phyloP scores from a whole-genome alignment of 2,888 invertebrate species.

The Pollenia angustigena region DNA sequence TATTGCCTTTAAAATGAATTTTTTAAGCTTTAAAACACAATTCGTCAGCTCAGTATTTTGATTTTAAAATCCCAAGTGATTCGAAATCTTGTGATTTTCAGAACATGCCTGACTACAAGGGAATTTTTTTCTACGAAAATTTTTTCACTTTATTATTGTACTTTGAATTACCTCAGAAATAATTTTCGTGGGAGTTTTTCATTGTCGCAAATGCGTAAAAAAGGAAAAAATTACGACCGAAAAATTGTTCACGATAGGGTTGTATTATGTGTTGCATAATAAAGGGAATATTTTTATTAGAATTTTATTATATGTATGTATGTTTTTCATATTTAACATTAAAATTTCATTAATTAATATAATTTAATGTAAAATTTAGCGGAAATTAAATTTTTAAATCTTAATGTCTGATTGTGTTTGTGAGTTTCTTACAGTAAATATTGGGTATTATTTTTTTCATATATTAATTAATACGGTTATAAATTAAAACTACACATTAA shows the following conservation, averaged over 20 bases:
- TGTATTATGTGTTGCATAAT: conserved; percentile 25
- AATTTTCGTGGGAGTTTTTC: not conserved
- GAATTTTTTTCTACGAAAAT: no score
- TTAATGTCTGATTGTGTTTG: conserved; percentile 53
- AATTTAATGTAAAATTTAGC: conserved; percentile 43
- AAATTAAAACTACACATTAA: conserved; percentile 60
- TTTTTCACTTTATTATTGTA: no score
- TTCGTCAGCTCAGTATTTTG: no score
- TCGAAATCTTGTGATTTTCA: no score
- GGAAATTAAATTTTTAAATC: conserved; percentile 49
- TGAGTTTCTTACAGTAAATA: conserved; percentile 39
- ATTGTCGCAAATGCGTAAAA: not conserved
- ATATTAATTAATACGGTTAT: conserved; percentile 41
- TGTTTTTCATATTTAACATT: conserved; percentile 63
- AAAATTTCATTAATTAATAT: conserved; percentile 47
- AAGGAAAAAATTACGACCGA: no score
- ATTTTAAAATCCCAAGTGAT: no score
- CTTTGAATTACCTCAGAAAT: not conserved
- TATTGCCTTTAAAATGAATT: no score
- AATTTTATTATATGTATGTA: conserved; percentile 53
- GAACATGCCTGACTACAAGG: no score
- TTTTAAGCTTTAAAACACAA: no score
- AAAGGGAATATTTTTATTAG: conserved; percentile 33
- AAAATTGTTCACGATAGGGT: not conserved
- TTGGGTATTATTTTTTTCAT: conserved; percentile 26